Conservation (phyloP, 30 jellyfish, hydroid and myxozoan species). For the Rhopilema esculentum region DNA sequence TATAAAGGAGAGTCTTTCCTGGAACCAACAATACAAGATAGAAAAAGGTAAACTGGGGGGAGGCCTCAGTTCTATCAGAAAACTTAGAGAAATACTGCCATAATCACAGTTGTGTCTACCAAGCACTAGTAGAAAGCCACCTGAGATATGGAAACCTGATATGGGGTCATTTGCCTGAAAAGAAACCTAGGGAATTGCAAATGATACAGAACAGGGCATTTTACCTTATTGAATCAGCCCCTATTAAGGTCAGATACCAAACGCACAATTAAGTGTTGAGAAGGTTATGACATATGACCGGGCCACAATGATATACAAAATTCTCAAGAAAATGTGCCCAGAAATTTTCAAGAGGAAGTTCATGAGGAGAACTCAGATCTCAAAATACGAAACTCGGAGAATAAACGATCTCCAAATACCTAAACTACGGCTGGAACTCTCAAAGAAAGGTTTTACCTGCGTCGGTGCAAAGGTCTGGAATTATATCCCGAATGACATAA, state of each 20-base stretch:
- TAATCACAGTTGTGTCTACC: constrained; percentile 42
- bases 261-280: constrained; percentile 11
- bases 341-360: constrained; percentile 10
- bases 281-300: constrained; percentile 29
- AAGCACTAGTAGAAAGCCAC: constrained; percentile 38
- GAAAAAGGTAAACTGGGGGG: constrained; percentile 22
- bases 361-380: constrained; percentile 12
- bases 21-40: constrained; percentile 38
- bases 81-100: constrained; percentile 39
- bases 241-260: constrained; percentile 23
- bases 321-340: constrained; percentile 23
- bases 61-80: constrained; percentile 32
- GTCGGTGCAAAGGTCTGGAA: no score
- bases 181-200: no score
- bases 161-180: no score
- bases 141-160: constrained; percentile 19
- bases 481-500: constrained; percentile 2
- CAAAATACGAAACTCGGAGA: no score
- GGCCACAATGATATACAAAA: no score
- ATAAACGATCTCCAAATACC: no score
- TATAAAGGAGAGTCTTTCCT: constrained; percentile 29
- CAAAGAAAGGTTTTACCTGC: no score
- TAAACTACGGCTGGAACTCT: no score
- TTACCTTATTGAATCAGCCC: constrained; percentile 14
- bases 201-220: constrained; percentile 18